phyloP scores from a whole-genome alignment of 2,888 invertebrate genomes.

The Parnassius glacialis region DNA sequence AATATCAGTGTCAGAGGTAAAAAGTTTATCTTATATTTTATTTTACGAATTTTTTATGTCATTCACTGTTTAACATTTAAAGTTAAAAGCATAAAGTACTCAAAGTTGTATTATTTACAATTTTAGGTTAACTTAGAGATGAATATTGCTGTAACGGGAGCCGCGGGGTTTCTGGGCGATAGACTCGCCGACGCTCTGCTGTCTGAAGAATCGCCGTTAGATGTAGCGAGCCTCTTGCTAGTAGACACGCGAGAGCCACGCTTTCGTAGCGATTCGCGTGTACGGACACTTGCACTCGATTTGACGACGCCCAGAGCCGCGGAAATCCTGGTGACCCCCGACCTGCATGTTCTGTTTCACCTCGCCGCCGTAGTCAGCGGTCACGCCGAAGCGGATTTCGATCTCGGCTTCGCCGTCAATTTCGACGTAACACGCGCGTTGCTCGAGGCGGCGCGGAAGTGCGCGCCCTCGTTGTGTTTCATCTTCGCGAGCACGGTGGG shows the following conservation, averaged over 20 bases:
- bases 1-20: too few relatives aligned
- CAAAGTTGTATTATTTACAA: too few relatives aligned
- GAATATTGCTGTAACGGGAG: constrained; percentile 62
- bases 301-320: constrained; percentile 43
- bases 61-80: too few relatives aligned
- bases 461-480: constrained; percentile 45
- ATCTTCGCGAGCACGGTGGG: constrained; percentile 61
- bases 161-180: constrained; percentile 56
- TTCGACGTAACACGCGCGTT: constrained; percentile 62
- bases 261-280: constrained; percentile 40
- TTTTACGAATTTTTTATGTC: too few relatives aligned
- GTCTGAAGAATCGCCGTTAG: constrained; percentile 36
- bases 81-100: too few relatives aligned
- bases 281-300: constrained; percentile 40
- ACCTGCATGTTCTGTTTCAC: constrained; percentile 55
- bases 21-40: too few relatives aligned
- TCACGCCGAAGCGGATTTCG: constrained; percentile 62
- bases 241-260: constrained; percentile 36
- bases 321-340: constrained; percentile 40
- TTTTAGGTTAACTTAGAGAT: constrained; percentile 32
- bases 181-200: constrained; percentile 49
- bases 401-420: constrained; percentile 61
- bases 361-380: constrained; percentile 70
- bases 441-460: constrained; percentile 51
- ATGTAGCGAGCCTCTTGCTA: constrained; percentile 43